A percentile compares a stretch with the other conserved stretches of the same genome.
phyloP scores from a whole-genome alignment of 2,888 invertebrate genomes.

The Drosophila phalerata region DNA sequence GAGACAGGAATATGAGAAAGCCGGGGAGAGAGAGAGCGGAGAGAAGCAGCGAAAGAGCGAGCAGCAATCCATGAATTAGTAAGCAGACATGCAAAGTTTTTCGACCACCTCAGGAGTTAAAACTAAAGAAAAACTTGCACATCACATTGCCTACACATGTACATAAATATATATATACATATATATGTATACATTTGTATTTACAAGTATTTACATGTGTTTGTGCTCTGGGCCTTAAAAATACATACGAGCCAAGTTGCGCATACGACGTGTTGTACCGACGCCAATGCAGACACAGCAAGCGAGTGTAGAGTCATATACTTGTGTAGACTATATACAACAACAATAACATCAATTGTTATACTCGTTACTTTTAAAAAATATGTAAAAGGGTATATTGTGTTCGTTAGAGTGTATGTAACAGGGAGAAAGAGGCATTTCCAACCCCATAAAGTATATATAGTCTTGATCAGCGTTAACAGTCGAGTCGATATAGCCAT shows the following conservation, averaged over 20 bases:
- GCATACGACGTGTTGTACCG: conserved; percentile 54
- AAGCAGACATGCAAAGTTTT: conserved; percentile 74
- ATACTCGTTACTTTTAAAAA: too few species aligned
- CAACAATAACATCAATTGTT: conserved; percentile 25
- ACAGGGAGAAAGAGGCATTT: too few species aligned
- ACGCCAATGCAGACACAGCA: conserved; percentile 41
- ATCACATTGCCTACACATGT: conserved; percentile 12
- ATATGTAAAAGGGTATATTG: too few species aligned
- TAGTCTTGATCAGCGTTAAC: too few species aligned
- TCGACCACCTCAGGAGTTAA: conserved; percentile 43
- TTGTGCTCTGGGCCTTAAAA: conserved; percentile 46
- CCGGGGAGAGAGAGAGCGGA: conserved; percentile 36
- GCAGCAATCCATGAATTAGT: conserved; percentile 61
- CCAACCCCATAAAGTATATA: too few species aligned
- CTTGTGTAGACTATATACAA: conserved; percentile 16
- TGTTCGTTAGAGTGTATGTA: too few species aligned
- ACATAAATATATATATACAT: background rate
- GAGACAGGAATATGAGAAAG: conserved; percentile 34
- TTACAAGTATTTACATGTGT: conserved; percentile 13
- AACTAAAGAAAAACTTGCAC: conserved; percentile 37
- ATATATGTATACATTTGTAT: conserved; percentile 19
- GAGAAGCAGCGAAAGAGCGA: conserved; percentile 16
- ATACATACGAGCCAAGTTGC: conserved; percentile 38
- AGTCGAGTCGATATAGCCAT: too few species aligned
- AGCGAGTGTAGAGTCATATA: conserved; percentile 2